Conservation (phyloP, 2,888 invertebrate genomes). For the Stratiomys singularior region DNA sequence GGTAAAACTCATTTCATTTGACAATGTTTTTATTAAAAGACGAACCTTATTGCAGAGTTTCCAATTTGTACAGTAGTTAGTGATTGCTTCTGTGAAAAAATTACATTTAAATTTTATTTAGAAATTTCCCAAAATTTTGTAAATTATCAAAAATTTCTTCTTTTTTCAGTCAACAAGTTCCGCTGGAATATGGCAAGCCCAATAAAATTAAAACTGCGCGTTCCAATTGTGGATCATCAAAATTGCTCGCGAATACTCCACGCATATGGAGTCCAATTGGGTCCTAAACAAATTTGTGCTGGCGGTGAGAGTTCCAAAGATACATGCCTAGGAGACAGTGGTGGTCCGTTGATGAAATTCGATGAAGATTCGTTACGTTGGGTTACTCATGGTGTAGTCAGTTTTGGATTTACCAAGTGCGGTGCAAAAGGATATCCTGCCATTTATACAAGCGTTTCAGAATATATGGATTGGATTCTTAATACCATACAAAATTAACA, state of each 20-base stretch:
- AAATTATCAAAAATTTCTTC: neutral
- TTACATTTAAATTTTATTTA: neutral
- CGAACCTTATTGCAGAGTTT: too few species aligned
- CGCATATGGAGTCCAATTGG: constrained; percentile 66
- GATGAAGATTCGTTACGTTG: constrained; percentile 66
- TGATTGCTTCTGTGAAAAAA: constrained; percentile 1
- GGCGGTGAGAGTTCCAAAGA: constrained; percentile 76
- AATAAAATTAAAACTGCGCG: constrained; percentile 72
- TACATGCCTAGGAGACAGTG: constrained; percentile 76
- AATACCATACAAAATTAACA: too few species aligned
- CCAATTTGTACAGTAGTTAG: too few species aligned
- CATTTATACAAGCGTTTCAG: constrained; percentile 73
- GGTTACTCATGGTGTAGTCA: constrained; percentile 74
- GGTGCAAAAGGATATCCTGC: constrained; percentile 75
- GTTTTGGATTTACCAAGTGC: constrained; percentile 74
- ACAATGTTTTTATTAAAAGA: too few species aligned
- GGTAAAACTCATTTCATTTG: too few species aligned
- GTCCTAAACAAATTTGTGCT: constrained; percentile 74
- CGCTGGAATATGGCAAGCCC: constrained; percentile 66
- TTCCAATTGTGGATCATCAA: constrained; percentile 69
- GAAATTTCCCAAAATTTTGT: neutral
- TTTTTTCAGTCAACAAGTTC: constrained; percentile 61
- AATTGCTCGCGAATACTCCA: constrained; percentile 69
- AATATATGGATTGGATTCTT: constrained; percentile 74
- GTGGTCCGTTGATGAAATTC: constrained; percentile 77